phyloP scores from a whole-genome alignment of 2,113 vertebrate genomes.

The Microtus montanus region DNA sequence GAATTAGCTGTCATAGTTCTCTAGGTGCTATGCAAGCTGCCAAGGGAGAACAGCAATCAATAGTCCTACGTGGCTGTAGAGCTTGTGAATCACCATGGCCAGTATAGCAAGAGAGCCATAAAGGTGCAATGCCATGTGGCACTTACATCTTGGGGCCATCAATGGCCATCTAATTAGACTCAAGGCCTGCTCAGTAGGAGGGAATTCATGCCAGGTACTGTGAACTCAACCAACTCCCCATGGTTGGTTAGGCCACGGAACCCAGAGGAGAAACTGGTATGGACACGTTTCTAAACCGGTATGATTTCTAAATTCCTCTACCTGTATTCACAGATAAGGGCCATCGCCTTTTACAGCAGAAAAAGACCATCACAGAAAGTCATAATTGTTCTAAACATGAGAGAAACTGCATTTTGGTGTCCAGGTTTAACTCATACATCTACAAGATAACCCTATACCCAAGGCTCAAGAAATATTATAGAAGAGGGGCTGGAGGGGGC shows the following conservation, averaged over 20 bases:
- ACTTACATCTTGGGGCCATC: not conserved
- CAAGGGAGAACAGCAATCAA: not conserved
- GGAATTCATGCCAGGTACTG: not conserved
- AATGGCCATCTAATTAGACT: not conserved
- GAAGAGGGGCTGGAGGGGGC: not conserved
- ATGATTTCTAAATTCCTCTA: not conserved
- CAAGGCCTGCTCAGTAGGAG: not conserved
- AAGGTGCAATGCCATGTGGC: not conserved
- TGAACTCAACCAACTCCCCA: not conserved
- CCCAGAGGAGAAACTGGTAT: not conserved
- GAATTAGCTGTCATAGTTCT: not conserved
- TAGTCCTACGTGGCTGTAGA: not conserved
- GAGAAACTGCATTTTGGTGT: not conserved
- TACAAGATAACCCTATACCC: not conserved
- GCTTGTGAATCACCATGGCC: not conserved
- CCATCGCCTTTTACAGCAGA: not conserved
- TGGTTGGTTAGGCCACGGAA: not conserved
- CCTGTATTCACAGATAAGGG: not conserved
- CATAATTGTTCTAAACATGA: not conserved
- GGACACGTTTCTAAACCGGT: not conserved
- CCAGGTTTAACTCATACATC: not conserved
- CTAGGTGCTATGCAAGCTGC: not conserved
- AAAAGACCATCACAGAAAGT: not conserved
- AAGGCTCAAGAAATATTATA: not conserved
- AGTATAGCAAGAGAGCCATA: not conserved